These are phyloP conservation scores for Synanthedon tipuliformis DNA, from an alignment of 2,888 invertebrate genomes.

Conservation along the genomic window DNA sequence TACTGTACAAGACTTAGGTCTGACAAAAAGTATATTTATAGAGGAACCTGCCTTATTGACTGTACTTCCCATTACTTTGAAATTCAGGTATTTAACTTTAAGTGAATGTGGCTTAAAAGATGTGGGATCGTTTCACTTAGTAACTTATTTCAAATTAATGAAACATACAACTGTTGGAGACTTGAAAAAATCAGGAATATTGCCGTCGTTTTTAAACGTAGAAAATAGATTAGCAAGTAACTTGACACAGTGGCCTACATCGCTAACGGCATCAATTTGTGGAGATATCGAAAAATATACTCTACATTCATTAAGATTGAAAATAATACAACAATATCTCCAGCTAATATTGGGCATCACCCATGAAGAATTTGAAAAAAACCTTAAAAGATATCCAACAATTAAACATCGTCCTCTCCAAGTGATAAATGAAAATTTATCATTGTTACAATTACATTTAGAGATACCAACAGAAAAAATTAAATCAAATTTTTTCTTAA, in stretches of 20 bases:
- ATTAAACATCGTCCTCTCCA: constrained; percentile 54
- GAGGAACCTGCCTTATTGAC: constrained; percentile 43
- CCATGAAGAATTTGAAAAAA: constrained; percentile 44
- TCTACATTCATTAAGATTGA: constrained; percentile 38
- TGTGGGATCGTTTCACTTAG: constrained; percentile 24
- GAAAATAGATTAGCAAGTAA: constrained; percentile 52
- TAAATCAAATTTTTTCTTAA: constrained; percentile 50
- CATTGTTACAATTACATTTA: constrained; percentile 40
- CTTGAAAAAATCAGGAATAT: constrained; percentile 28
- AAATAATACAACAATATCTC: constrained; percentile 55
- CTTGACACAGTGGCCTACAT: constrained; percentile 62
- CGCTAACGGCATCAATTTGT: constrained; percentile 46
- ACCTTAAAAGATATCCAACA: constrained; percentile 51
- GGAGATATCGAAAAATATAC: constrained; percentile 37
- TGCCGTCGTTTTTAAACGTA: constrained; percentile 33
- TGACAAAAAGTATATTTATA: constrained; percentile 25
- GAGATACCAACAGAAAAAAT: constrained; percentile 48
- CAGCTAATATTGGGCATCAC: constrained; percentile 49
- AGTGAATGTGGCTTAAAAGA: constrained; percentile 48
- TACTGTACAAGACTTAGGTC: constrained; percentile 38
- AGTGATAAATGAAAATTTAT: constrained; percentile 45
- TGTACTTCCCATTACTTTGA: constrained; percentile 44
- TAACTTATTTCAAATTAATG: constrained; percentile 36
- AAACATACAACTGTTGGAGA: constrained; percentile 40
- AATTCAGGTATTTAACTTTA: constrained; percentile 43